Base-by-base conservation (phyloP, 2,113 vertebrate genomes). In the Dendropsophus ebraccatus region DNA sequence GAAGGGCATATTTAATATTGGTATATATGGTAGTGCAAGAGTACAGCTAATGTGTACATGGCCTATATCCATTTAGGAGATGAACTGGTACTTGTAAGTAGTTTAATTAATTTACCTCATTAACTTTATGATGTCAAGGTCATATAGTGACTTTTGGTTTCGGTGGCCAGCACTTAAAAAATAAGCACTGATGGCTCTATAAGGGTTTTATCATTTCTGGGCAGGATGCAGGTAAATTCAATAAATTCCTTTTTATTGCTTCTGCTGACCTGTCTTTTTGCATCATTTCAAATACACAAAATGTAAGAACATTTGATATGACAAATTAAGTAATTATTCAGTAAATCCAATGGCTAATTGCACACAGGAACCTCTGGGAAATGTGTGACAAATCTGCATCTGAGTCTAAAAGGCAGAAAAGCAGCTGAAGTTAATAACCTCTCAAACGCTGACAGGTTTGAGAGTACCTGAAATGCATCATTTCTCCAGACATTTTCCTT, bases 281-380 rank as follows among this genome's bases (percentile, higher is more conserved):
- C 17, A 67, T 90, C 79, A 88, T 92, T 88, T 92, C 91, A 90
- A 91, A 85, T 89, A 92, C 88, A 92, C 93, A 93, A 95, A 94
- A 95, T 95, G 95, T 94, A 95, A 95, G 92, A 83, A 69, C 88
- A 90, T 94, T 95, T 94, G 93, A 95, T 92, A 93, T 94, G 93
- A 93, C 94, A 96, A 97, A 96, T 95, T 92, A 96, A 96, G 94
- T 95, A 96, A 98, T 97, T 96, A 96, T 92, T 94, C 87, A 54
- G 92, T 92, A 94, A 96, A 95, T 95, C 93, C 92, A 92, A 93
- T 89, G 91, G 92, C 88, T 95, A 96, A 97, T 96, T 97, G 94
- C 90, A 89, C 93, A 91, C 2, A 67, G 92, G 93, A 94, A 91
- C 95, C 95, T 95, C 88, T 94, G 95, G 95, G 93, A 93, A 92